A percentile compares a stretch with the other conserved stretches of the same genome.
Evolutionary conservation across 2,113 vertebrate species (phyloP).

Genomic region (Petrocephalus microphthalmus): DNA sequence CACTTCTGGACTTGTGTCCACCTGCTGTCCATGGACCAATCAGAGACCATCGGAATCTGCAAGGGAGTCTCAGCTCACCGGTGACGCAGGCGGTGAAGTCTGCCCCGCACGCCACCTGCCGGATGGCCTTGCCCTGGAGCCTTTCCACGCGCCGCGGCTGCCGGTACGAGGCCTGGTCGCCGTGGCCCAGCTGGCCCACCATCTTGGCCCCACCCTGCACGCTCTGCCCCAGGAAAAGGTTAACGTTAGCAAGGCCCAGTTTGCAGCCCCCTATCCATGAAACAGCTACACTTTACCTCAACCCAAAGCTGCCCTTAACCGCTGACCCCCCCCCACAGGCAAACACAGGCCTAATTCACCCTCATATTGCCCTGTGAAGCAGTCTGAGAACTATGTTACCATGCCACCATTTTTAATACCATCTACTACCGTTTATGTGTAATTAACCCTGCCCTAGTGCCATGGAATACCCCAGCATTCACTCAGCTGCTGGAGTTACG

Average conservation of each 20-base stretch:
- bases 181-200: conserved; percentile 91
- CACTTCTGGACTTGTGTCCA: not conserved
- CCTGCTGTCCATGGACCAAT: not conserved
- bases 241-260: not conserved
- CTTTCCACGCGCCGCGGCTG: conserved; percentile 90
- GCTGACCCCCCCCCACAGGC: not conserved
- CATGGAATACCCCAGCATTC: not conserved
- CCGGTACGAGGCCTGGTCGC: conserved; percentile 90
- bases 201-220: conserved; percentile 93
- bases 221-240: conserved; percentile 60
- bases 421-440: not conserved
- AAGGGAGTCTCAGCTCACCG: conserved; percentile 54
- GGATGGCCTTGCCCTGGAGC: conserved; percentile 87
- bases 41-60: not conserved
- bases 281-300: not conserved
- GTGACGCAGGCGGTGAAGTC: conserved; percentile 93
- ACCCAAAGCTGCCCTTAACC: not conserved
- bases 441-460: not conserved
- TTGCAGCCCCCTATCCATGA: not conserved
- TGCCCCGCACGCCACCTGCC: conserved; percentile 87
- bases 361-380: not conserved
- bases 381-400: not conserved
- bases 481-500: not conserved
- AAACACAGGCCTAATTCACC: not conserved
- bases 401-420: not conserved